phyloP scores from a whole-genome alignment of 2,888 invertebrate species.

The Altica lythri region DNA sequence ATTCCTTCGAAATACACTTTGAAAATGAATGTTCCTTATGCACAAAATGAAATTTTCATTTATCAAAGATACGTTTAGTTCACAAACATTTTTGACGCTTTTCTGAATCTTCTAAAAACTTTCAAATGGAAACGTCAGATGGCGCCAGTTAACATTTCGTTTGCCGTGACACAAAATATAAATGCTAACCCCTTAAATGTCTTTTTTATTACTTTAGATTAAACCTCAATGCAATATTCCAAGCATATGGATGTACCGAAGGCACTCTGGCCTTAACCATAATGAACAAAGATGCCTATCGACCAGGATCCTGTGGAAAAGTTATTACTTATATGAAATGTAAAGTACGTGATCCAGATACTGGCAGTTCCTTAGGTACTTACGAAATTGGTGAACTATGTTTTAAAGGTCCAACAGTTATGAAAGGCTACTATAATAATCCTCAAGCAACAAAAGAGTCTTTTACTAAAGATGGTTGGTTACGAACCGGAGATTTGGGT shows the following conservation, averaged over 20 bases:
- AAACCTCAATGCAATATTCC: conserved; percentile 63
- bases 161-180: too few relatives aligned
- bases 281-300: conserved; percentile 47
- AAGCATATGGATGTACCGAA: conserved; percentile 81
- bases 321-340: conserved; percentile 66
- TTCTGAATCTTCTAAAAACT: too few relatives aligned
- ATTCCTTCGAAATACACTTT: too few relatives aligned
- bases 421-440: conserved; percentile 80
- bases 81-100: too few relatives aligned
- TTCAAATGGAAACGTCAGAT: too few relatives aligned
- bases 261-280: conserved; percentile 64
- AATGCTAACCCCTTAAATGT: too few relatives aligned
- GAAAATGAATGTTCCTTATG: too few relatives aligned
- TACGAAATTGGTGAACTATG: conserved; percentile 78
- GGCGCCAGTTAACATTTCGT: too few relatives aligned
- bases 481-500: conserved; percentile 81
- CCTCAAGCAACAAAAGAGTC: conserved; percentile 64
- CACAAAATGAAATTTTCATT: too few relatives aligned
- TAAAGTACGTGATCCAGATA: conserved; percentile 68
- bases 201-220: too few relatives aligned
- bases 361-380: conserved; percentile 65
- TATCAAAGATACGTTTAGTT: too few relatives aligned
- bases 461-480: conserved; percentile 77
- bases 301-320: conserved; percentile 68
- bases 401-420: conserved; percentile 70